Conservation (phyloP, 1,140 invertebrate species). For the Drosophila pseudoobscura region DNA sequence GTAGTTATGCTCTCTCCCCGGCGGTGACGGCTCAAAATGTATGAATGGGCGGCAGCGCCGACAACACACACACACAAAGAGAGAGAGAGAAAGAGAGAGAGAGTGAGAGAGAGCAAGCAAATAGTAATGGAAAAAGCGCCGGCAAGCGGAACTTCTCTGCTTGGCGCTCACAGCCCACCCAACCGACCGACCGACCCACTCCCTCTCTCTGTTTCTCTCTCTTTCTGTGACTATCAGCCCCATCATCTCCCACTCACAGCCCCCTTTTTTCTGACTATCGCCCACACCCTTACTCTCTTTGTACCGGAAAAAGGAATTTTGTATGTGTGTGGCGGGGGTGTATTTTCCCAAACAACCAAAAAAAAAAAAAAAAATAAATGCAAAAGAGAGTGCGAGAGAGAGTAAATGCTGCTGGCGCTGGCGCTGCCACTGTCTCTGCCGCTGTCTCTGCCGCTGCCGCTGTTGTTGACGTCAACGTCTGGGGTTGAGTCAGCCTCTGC, state of each 20-base stretch:
- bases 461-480: constrained; percentile 9
- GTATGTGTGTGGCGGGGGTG: constrained; percentile 53
- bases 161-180: no score
- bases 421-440: constrained; percentile 39
- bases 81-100: constrained; percentile 9
- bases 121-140: constrained; percentile 71
- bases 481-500: constrained; percentile 17
- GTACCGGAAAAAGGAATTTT: constrained; percentile 52
- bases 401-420: no score
- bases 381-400: constrained; percentile 27
- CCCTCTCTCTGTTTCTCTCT: constrained; percentile 23
- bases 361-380: constrained; percentile 20
- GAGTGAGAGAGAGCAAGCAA: constrained; percentile 29
- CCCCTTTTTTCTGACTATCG: constrained; percentile 18
- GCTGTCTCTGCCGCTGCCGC: constrained; percentile 14
- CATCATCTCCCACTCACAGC: constrained; percentile 3
- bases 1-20: not conserved
- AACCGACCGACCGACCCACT: not conserved
- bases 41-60: constrained; percentile 56
- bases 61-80: constrained; percentile 13
- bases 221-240: constrained; percentile 4
- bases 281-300: constrained; percentile 31
- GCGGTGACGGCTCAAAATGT: constrained; percentile 1
- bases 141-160: constrained; percentile 43
- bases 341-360: constrained; percentile 42